Percentiles rank a stretch among this genome's conserved stretches.
These are phyloP conservation scores for Lethrus apterus DNA, from an alignment of 1,140 invertebrate genomes.

Conservation along the genomic window DNA sequence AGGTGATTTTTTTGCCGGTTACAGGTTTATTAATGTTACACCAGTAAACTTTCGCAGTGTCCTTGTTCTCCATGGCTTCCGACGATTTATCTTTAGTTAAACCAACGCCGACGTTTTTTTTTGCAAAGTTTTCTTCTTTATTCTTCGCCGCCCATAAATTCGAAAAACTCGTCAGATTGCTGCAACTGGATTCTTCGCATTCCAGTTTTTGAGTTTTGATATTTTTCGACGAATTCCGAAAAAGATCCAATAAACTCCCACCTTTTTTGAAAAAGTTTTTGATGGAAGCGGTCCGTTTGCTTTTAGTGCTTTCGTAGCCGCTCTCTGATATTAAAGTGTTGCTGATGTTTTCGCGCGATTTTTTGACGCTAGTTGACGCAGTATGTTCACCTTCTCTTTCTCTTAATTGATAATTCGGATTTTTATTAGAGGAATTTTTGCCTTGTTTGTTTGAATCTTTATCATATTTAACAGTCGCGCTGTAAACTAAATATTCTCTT, in stretches of 20 bases:
- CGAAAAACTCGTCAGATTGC: not conserved
- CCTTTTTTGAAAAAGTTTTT: constrained; percentile 21
- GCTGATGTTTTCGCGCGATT: not conserved
- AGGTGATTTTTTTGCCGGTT: too few species aligned
- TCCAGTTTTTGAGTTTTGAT: not conserved
- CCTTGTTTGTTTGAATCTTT: not conserved
- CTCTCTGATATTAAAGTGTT: constrained; percentile 17
- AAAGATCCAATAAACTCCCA: constrained; percentile 16
- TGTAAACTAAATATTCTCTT: constrained; percentile 8
- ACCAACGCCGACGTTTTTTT: too few species aligned
- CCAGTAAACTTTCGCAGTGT: too few species aligned
- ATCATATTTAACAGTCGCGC: constrained; percentile 3
- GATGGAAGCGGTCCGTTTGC: constrained; percentile 13
- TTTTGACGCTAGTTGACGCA: not conserved
- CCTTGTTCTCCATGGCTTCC: too few species aligned
- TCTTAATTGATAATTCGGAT: not conserved
- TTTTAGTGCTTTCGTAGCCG: constrained; percentile 19
- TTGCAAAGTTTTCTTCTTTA: not conserved
- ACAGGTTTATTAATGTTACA: too few species aligned
- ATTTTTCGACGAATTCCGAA: constrained; percentile 5
- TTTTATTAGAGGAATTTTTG: not conserved
- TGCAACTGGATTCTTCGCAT: not conserved
- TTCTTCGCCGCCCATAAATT: constrained; percentile 1
- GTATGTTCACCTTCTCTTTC: not conserved
- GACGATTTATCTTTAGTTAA: too few species aligned